A percentile compares a stretch with the other conserved stretches of the same genome.
Conservation (phyloP, 2,888 invertebrate genomes). For the Sclerodermus sp. region DNA sequence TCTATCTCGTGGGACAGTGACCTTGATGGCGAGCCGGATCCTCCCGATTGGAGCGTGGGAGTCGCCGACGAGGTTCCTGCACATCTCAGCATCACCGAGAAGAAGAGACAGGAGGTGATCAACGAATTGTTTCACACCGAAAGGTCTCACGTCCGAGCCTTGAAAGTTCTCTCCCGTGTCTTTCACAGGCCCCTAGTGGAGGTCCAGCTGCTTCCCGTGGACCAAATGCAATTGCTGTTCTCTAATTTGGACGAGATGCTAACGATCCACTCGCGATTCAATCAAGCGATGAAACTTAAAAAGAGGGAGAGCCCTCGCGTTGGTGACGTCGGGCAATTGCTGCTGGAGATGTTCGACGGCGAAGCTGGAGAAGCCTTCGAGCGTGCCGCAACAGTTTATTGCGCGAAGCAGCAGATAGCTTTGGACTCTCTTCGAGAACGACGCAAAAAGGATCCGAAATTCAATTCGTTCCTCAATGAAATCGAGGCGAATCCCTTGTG, state of each 20-base stretch:
- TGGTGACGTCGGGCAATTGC: conserved; percentile 74
- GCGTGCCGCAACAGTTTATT: conserved; percentile 79
- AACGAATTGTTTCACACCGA: conserved; percentile 85
- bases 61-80: conserved; percentile 75
- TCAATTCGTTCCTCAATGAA: conserved; percentile 75
- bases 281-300: conserved; percentile 71
- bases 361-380: conserved; percentile 76
- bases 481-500: conserved; percentile 82
- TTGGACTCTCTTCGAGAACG: conserved; percentile 77
- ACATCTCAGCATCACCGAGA: conserved; percentile 77
- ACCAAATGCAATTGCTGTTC: conserved; percentile 78
- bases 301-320: conserved; percentile 71
- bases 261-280: conserved; percentile 74
- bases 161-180: conserved; percentile 81
- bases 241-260: conserved; percentile 83
- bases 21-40: conserved; percentile 66
- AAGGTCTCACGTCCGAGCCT: conserved; percentile 83
- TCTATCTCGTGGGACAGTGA: conserved; percentile 60
- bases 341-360: conserved; percentile 80
- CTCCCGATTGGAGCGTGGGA: conserved; percentile 77
- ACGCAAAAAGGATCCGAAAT: conserved; percentile 78
- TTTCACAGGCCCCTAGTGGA: conserved; percentile 80
- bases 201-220: conserved; percentile 68
- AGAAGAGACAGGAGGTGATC: conserved; percentile 89
- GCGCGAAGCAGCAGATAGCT: conserved; percentile 85